Percentiles rank a stretch among this genome's conserved stretches.
Evolutionary conservation across 92 coral and sea anemone genomes (phyloP).

Genomic region (Pocillopora meandrina): DNA sequence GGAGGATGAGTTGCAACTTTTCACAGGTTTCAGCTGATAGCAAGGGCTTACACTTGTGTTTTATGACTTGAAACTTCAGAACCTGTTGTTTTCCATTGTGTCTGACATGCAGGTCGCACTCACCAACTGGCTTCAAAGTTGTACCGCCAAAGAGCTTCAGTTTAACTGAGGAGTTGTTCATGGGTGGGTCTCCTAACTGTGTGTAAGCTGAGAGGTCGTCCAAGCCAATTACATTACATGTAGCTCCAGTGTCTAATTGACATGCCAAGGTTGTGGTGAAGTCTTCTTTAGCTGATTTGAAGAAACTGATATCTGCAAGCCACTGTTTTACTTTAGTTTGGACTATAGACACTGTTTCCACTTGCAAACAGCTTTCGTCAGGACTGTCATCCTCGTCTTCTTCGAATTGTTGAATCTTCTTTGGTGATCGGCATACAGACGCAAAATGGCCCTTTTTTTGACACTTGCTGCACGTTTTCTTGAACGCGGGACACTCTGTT

Average conservation of each 20-base stretch:
- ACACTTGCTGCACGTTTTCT: constrained; percentile 41
- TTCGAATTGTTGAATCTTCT: constrained; percentile 18
- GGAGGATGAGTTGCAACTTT: constrained; percentile 22
- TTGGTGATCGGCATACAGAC: constrained; percentile 14
- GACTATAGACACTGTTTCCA: constrained; percentile 17
- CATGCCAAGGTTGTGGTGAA: constrained; percentile 26
- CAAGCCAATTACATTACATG: constrained; percentile 22
- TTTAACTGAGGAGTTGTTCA: neutral
- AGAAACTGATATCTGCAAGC: constrained; percentile 27
- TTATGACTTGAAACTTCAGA: too few species aligned
- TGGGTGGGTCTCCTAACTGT: neutral
- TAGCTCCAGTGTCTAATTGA: constrained; percentile 34
- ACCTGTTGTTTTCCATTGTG: too few species aligned
- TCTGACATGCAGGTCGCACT: constrained; percentile 11
- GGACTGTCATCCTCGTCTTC: neutral
- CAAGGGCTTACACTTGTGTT: too few species aligned
- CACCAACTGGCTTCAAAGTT: neutral
- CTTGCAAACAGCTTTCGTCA: constrained; percentile 19
- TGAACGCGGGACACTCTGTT: constrained; percentile 39
- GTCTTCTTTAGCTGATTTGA: constrained; percentile 14
- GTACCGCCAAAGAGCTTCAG: neutral
- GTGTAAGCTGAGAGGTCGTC: constrained; percentile 14
- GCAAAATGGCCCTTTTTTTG: constrained; percentile 45
- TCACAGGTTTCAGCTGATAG: too few species aligned
- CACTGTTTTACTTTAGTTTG: constrained; percentile 24